Percentiles rank a stretch among this genome's conserved stretches.
These are phyloP conservation scores for Speoplatyrhinus poulsoni DNA, from an alignment of 2,113 vertebrate species.

Conservation along the genomic window DNA sequence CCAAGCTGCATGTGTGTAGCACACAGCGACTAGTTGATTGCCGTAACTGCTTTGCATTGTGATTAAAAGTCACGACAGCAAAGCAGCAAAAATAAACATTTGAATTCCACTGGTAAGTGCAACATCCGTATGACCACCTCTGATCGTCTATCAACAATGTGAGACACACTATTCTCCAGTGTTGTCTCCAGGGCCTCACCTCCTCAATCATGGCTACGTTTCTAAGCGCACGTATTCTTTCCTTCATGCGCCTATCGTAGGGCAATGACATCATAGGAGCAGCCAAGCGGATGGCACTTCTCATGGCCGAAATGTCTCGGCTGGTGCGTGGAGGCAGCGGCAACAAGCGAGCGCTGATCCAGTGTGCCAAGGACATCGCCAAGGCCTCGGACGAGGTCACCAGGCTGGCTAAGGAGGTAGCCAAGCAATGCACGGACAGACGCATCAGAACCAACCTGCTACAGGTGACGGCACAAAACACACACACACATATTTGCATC, in stretches of 20 bases:
- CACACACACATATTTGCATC: not conserved
- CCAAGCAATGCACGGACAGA: constrained; percentile 98
- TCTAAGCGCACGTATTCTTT: constrained; percentile 12
- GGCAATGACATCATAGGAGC: constrained; percentile 98
- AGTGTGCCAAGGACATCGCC: constrained; percentile 98
- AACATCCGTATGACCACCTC: not conserved
- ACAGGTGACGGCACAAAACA: constrained; percentile 77
- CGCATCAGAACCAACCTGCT: constrained; percentile 95
- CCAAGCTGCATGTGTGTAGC: constrained; percentile 47
- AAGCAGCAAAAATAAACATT: constrained; percentile 8
- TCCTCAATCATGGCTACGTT: constrained; percentile 1
- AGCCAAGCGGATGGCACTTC: constrained; percentile 96
- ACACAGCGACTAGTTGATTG: constrained; percentile 6
- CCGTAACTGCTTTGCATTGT: constrained; percentile 21
- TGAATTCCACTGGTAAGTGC: not conserved
- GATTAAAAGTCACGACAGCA: constrained; percentile 10
- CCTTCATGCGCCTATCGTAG: constrained; percentile 64
- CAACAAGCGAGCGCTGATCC: constrained; percentile 96
- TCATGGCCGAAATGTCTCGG: constrained; percentile 99
- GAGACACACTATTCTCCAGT: not conserved
- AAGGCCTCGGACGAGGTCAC: constrained; percentile 98
- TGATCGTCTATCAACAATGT: not conserved
- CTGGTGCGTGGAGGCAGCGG: constrained; percentile 94
- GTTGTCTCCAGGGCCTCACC: not conserved
- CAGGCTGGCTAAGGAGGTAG: constrained; percentile 93